Evolutionary conservation across 2,113 vertebrate species (phyloP).

Genomic region (Kryptolebias marmoratus): DNA sequence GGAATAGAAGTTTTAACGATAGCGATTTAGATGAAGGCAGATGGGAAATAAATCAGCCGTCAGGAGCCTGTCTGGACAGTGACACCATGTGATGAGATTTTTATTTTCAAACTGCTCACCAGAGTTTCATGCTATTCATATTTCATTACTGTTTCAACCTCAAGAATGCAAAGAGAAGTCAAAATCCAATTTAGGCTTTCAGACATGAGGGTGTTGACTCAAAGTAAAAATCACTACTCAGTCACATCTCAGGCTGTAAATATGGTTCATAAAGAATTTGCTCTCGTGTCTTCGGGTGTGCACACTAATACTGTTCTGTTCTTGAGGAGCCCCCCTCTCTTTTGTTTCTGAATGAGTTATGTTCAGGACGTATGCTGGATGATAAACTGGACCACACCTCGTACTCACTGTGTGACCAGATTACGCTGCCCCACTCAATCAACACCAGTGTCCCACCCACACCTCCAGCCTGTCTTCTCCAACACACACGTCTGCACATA

Average conservation of each 20-base stretch:
- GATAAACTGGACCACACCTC: constrained; percentile 54
- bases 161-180: constrained; percentile 37
- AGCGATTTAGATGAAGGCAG: constrained; percentile 31
- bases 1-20: constrained; percentile 38
- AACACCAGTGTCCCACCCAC: constrained; percentile 39
- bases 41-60: constrained; percentile 63
- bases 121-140: constrained; percentile 35
- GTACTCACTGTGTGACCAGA: constrained; percentile 38
- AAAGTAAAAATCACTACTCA: constrained; percentile 28
- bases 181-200: constrained; percentile 26
- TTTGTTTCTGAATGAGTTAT: constrained; percentile 44
- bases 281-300: neutral
- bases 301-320: neutral
- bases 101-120: constrained; percentile 36
- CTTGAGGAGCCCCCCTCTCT: neutral
- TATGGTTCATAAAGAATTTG: constrained; percentile 18
- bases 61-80: constrained; percentile 22
- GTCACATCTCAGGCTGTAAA: constrained; percentile 64
- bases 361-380: constrained; percentile 14
- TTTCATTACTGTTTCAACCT: constrained; percentile 46
- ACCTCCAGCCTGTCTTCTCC: constrained; percentile 29
- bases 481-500: constrained; percentile 12
- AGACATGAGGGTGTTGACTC: neutral
- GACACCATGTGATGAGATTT: constrained; percentile 43
- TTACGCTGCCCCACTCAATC: constrained; percentile 56